phyloP scores from a whole-genome alignment of 2,888 invertebrate species.

The Cistogaster globosa region DNA sequence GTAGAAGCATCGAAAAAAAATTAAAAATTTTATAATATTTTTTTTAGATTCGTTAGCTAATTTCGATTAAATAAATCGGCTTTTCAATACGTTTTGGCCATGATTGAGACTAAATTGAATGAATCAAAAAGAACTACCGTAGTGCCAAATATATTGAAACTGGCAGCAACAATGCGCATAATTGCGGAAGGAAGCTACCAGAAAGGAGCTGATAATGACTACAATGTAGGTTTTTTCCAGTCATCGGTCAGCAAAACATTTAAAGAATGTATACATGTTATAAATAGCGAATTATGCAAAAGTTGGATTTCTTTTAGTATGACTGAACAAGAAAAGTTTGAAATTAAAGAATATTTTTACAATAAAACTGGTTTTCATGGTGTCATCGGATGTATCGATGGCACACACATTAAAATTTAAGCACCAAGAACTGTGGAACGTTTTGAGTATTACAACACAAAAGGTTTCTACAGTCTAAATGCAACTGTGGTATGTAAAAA shows the following conservation, averaged over 20 bases:
- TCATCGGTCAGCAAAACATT: conserved; percentile 21
- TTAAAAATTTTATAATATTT: background rate
- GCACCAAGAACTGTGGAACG: conserved; percentile 13
- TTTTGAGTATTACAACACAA: background rate
- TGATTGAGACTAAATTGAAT: background rate
- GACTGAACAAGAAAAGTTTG: background rate
- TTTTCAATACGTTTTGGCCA: background rate
- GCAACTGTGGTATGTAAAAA: too few relatives aligned
- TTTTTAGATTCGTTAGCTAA: background rate
- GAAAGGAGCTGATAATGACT: background rate
- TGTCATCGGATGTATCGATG: too few relatives aligned
- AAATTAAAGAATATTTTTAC: conserved; percentile 14
- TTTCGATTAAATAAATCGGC: background rate
- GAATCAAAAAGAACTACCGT: background rate
- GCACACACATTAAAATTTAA: conserved; percentile 3
- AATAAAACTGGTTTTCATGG: background rate
- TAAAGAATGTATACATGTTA: conserved; percentile 6
- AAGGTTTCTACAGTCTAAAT: too few relatives aligned
- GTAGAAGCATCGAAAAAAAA: background rate
- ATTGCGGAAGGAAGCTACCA: conserved; percentile 1
- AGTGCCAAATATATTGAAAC: background rate
- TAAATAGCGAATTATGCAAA: conserved; percentile 10
- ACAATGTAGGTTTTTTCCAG: conserved; percentile 6
- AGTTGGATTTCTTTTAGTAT: conserved; percentile 1
- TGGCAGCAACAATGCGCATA: conserved; percentile 4